Evolutionary conservation across 2,888 invertebrate genomes (phyloP), one percentile per base, ranked within the genome.

Genomic region (Pheosia gnoma): DNA sequence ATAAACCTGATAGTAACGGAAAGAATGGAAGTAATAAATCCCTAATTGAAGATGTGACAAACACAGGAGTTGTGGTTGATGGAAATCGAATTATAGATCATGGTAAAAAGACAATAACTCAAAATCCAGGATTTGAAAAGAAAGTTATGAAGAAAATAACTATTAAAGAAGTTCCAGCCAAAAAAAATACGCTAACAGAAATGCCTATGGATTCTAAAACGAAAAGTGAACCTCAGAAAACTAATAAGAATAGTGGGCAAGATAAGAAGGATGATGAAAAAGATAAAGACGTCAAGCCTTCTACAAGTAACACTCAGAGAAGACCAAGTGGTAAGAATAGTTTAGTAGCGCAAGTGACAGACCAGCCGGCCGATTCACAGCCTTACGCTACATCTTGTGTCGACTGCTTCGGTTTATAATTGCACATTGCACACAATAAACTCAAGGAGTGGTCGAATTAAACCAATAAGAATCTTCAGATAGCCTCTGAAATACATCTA

Each of bases 81-180:
- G 84, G 75, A 3, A 72, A 84, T 66, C 36, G 77, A 6, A 79
- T 86, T 3, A 84, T 86, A 59, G 86, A 89, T 68, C 78, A 83
- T 39, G 83, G 87, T 36, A 84, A 74, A 38, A 89, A 90, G 61
- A 68, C 80, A 25, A 68, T 82, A 3, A 76, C 59, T 45, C 70
- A 79, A 51, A 86, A 77, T 65, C 51, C 64, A 36, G 63, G 65
- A 6, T 55, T 4, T 4, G 57, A 52, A 37, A 71, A 67, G 25
- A 79, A 77, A 57, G 62, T 68, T 9, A 61, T 78, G 61, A 84
- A 79, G 62, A 82, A 74, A 59, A 75, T 84, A 11, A 59, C 55
- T 4, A 82, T 84, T 3, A 67, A 68, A 58, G 85, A 86, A 73
- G 77, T 83, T 57, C 74, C 70, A 5, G 54, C 68, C 1, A 59